Evolutionary conservation across 2,113 vertebrate genomes (phyloP).

Genomic region (Trachemys scripta): DNA sequence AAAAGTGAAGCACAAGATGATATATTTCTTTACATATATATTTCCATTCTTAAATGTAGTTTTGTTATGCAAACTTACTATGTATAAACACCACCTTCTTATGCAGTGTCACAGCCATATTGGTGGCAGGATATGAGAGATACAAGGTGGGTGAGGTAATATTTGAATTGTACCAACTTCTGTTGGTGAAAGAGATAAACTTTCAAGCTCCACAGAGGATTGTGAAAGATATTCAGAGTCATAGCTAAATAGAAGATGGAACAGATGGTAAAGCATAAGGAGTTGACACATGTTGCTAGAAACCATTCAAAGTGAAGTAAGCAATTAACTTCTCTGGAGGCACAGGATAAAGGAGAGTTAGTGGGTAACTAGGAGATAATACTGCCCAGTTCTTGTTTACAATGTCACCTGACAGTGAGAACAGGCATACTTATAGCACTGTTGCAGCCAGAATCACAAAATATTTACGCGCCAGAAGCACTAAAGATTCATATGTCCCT

Average conservation of each 20-base stretch:
- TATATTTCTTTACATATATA: not conserved
- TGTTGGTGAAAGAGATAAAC: not conserved
- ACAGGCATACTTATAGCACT: no score
- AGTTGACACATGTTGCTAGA: not conserved
- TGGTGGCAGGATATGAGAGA: not conserved
- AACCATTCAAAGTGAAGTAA: not conserved
- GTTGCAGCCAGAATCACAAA: no score
- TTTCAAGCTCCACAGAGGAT: not conserved
- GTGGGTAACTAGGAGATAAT: not conserved
- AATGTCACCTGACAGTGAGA: no score
- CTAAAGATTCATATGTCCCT: no score
- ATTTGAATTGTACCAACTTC: not conserved
- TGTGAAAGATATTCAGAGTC: not conserved
- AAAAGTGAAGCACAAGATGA: not conserved
- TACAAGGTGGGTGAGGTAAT: not conserved
- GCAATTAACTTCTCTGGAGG: not conserved
- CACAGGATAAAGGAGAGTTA: not conserved
- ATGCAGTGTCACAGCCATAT: not conserved
- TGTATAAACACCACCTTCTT: not conserved
- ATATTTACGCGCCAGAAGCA: no score
- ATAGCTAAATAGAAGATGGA: not conserved
- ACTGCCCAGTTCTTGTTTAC: no score
- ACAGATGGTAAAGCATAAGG: not conserved
- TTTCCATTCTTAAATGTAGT: slow-evolving; percentile 15
- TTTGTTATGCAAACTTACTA: not conserved